Evolutionary conservation across 2,113 vertebrate genomes (phyloP).

Genomic region (Prunella fulvescens): DNA sequence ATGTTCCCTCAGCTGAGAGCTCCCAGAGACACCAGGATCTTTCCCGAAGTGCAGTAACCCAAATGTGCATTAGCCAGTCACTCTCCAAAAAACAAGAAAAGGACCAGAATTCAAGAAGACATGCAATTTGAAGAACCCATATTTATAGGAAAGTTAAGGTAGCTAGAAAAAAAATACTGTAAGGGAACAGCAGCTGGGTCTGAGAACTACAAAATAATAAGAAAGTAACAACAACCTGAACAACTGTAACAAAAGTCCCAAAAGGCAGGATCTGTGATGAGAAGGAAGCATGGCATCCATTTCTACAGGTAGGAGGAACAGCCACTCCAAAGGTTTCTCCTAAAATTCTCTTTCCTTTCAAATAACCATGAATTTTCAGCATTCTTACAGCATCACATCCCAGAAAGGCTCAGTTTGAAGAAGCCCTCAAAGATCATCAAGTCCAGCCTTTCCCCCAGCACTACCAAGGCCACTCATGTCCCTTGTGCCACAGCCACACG

Average conservation of each 20-base stretch:
- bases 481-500: neutral
- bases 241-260: neutral
- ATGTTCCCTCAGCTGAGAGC: rapidly evolving
- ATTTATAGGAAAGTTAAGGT: neutral
- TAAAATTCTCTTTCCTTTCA: neutral
- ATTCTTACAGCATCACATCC: neutral
- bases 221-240: neutral
- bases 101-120: neutral
- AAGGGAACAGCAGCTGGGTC: neutral
- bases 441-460: neutral
- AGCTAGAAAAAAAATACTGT: neutral
- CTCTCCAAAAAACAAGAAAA: neutral
- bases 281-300: neutral
- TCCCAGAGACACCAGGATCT: no score
- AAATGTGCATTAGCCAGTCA: neutral
- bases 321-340: neutral
- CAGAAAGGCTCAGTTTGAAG: neutral
- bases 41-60: neutral
- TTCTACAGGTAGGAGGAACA: neutral
- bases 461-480: neutral
- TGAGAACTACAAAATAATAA: neutral
- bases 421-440: neutral
- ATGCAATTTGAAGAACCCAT: neutral
- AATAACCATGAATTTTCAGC: neutral
- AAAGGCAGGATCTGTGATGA: neutral